A percentile compares a stretch with the other conserved stretches of the same genome.
Conservation (phyloP, 1,140 invertebrate species). For the Tetramorium alpestre region DNA sequence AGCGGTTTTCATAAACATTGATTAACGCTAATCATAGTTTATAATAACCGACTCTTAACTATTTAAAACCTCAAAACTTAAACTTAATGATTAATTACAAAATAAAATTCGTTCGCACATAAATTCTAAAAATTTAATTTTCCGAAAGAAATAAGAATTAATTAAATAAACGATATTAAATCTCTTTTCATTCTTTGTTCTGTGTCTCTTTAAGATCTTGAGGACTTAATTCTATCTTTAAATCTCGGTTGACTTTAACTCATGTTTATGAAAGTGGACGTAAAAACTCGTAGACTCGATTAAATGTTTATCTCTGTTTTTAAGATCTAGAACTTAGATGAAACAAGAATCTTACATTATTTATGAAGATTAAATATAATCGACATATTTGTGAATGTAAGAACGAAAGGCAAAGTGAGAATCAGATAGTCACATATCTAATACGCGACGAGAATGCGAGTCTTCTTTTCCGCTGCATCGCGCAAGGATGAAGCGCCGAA, state of each 20-base stretch:
- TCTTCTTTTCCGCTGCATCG: constrained; percentile 46
- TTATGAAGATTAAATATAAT: constrained; percentile 2
- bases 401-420: background rate
- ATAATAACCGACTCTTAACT: background rate
- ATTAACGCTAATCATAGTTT: background rate
- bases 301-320: constrained; percentile 1
- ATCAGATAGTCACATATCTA: constrained; percentile 13
- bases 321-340: background rate
- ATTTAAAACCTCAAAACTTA: background rate
- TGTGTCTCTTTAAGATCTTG: background rate
- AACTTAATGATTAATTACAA: background rate
- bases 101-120: background rate
- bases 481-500: constrained; percentile 6
- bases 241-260: background rate
- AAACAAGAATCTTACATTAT: background rate
- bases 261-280: background rate
- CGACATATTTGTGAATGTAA: background rate
- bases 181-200: background rate
- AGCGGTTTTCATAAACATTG: background rate
- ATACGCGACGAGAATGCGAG: background rate
- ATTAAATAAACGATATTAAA: background rate
- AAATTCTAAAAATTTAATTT: background rate
- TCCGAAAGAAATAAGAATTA: background rate
- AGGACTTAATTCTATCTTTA: background rate
- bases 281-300: background rate